Conservation (phyloP, 2,888 invertebrate genomes). For the Athalia rosae region DNA sequence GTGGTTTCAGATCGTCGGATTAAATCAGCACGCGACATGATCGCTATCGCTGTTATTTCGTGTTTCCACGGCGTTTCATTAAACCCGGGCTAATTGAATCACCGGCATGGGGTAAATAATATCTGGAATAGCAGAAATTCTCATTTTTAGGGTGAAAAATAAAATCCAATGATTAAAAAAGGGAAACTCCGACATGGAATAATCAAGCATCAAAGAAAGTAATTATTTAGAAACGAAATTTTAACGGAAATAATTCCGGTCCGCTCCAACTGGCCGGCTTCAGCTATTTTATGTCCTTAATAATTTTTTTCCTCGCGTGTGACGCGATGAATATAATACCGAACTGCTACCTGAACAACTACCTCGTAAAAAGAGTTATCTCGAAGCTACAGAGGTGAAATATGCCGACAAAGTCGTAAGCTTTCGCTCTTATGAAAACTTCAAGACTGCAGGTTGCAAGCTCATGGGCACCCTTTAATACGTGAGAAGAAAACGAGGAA, state of each 20-base stretch:
- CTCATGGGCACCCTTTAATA: conserved; percentile 38
- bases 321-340: conserved; percentile 12
- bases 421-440: conserved; percentile 34
- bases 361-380: conserved; percentile 40
- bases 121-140: not conserved
- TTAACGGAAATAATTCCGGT: too few relatives aligned
- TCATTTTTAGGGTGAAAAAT: too few relatives aligned
- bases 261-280: not conserved
- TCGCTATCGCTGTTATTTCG: not conserved
- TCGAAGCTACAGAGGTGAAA: conserved; percentile 37
- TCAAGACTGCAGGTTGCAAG: conserved; percentile 14
- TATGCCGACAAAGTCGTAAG: conserved; percentile 40
- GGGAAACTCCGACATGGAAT: too few relatives aligned
- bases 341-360: conserved; percentile 27
- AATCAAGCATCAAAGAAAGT: too few relatives aligned
- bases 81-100: not conserved
- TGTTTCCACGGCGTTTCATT: not conserved
- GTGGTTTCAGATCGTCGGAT: too few relatives aligned
- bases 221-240: too few relatives aligned
- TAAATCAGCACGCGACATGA: not conserved
- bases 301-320: conserved; percentile 17
- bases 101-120: too few relatives aligned
- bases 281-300: conserved; percentile 1
- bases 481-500: not conserved
- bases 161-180: too few relatives aligned